Conservation (phyloP, 2,797 vertebrate species). For the Liparis tanakae region DNA sequence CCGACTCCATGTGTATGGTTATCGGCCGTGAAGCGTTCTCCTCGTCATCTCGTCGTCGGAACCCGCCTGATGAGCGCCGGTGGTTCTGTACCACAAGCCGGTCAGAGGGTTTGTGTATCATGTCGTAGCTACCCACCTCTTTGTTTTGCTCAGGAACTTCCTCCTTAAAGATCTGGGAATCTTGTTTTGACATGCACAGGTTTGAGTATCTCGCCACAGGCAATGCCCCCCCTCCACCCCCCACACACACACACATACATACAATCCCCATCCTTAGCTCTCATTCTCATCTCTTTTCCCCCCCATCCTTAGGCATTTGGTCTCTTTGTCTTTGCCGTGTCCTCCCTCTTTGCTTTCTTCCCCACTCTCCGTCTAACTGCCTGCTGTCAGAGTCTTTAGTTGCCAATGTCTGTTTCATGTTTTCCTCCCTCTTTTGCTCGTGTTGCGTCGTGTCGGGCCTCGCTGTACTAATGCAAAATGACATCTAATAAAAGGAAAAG, state of each 20-base stretch:
- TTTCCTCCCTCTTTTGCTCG: constrained; percentile 36
- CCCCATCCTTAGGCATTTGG: constrained; percentile 49
- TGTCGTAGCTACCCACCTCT: constrained; percentile 28
- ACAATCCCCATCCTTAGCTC: constrained; percentile 23
- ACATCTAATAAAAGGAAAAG: constrained; percentile 44
- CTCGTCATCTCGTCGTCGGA: constrained; percentile 29
- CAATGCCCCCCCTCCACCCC: constrained; percentile 23
- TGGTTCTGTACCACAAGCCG: constrained; percentile 22
- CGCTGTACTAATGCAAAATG: constrained; percentile 54
- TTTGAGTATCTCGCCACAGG: constrained; percentile 73
- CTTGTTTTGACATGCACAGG: constrained; percentile 76
- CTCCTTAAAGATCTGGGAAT: constrained; percentile 56
- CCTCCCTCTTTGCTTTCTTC: constrained; percentile 37
- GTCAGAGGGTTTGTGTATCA: constrained; percentile 52
- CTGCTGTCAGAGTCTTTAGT: constrained; percentile 40
- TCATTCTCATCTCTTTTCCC: constrained; percentile 57
- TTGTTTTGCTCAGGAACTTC: constrained; percentile 68
- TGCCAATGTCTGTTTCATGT: constrained; percentile 29
- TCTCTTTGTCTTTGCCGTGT: constrained; percentile 57
- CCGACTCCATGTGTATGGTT: not conserved
- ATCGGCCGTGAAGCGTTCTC: not conserved
- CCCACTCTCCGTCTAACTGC: constrained; percentile 15
- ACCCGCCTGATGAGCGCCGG: not conserved
- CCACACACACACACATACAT: not conserved
- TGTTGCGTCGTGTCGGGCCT: constrained; percentile 29